Conservation (phyloP, 2,888 invertebrate genomes). For the Danaus chrysippus region DNA sequence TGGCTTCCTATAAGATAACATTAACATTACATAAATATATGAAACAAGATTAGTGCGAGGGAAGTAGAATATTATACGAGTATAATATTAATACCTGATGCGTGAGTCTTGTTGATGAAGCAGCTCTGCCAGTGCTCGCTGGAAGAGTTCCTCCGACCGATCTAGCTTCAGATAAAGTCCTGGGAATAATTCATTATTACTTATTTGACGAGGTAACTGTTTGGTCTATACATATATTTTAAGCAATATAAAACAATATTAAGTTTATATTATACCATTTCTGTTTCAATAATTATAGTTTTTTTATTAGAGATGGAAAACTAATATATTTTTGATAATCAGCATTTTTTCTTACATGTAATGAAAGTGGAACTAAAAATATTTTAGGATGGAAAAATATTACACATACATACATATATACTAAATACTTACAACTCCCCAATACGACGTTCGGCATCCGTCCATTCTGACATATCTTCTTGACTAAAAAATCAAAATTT, state of each 20-base stretch:
- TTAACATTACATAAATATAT: constrained; percentile 1
- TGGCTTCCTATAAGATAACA: constrained; percentile 81
- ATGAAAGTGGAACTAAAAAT: too few species aligned
- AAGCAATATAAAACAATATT: too few species aligned
- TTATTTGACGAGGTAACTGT: too few species aligned
- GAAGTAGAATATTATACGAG: constrained; percentile 1
- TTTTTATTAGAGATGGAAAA: too few species aligned
- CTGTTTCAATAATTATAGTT: too few species aligned
- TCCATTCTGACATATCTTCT: constrained; percentile 75
- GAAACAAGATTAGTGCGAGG: not conserved
- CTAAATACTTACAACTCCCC: constrained; percentile 51
- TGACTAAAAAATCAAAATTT: constrained; percentile 52
- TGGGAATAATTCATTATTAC: constrained; percentile 35
- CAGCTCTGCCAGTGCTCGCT: constrained; percentile 70
- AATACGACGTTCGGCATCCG: constrained; percentile 71
- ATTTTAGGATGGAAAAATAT: too few species aligned
- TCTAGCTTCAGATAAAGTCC: constrained; percentile 70
- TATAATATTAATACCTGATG: constrained; percentile 54
- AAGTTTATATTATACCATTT: too few species aligned
- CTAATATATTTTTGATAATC: too few species aligned
- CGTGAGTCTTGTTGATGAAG: constrained; percentile 68
- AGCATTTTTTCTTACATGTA: too few species aligned
- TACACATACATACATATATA: not conserved
- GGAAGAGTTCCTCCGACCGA: constrained; percentile 72
- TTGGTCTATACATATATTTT: too few species aligned